Evolutionary conservation across 2,797 vertebrate species (phyloP), one percentile per base, ranked within the genome.

Genomic region (Schizothorax lantsangensis): DNA sequence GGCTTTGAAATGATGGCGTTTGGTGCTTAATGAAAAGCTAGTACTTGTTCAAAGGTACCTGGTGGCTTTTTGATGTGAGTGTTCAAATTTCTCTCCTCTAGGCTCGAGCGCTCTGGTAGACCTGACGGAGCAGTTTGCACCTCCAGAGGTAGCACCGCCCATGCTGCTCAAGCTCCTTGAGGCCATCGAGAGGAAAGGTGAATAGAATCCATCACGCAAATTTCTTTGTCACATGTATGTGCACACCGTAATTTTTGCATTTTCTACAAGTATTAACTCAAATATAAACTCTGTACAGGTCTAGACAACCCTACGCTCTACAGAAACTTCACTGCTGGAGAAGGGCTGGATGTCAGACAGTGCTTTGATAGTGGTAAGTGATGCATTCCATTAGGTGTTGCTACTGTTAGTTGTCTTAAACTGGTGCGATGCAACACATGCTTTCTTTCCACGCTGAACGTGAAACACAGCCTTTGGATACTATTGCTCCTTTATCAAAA

Each of bases 151-250:
- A 0, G 96, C 97, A 74, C 97, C 98, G 0, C 96, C 96, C 0
- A 91, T 98, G 91, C 94, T 99, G 71, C 91, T 95, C 91, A 95
- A 95, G 91, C 95, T 99, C 66, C 89, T 99, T 87, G 97, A 98
- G 90, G 93, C 96, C 83, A 97, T 99, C 14, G 98, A 99, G 93
- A 97, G 92, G 91, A 99, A 98, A 97, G 98, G 98, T 99, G 93
- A 83, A 36, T 69, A 21, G 66, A 38, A 84, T 52, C 14, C 30
- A 47, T 81, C 40, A 57, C 0, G 5, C 17, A 38, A 71, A n/a
- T 74, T 47, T 81, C 10, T 69, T 43, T 64, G 36, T 40, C 33
- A n/a, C 57, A 10, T 17, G 59, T 40, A 38, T 17, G 36, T 10
- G 19, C 21, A 43, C 21, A 30, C 26, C 4, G 36, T 84, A 33